Evolutionary conservation across 1,140 invertebrate genomes (phyloP).

Genomic region (Calycopis cecrops): DNA sequence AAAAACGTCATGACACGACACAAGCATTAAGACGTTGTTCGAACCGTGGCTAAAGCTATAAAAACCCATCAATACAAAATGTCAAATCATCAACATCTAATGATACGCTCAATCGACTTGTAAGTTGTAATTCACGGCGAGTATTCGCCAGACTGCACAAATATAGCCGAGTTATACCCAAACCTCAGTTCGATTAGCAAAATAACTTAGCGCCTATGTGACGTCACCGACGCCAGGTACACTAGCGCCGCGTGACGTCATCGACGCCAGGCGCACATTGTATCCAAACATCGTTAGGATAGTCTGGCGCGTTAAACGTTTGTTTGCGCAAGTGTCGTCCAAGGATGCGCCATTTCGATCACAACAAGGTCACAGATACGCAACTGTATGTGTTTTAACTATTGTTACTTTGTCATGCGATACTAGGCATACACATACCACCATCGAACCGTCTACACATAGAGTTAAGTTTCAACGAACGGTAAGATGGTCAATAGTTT

Average conservation of each 20-base stretch:
- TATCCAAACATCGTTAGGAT: background rate
- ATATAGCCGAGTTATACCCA: too few relatives aligned
- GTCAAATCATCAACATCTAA: too few relatives aligned
- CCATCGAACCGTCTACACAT: background rate
- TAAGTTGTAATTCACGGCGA: too few relatives aligned
- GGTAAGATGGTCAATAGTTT: background rate
- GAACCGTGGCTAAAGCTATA: too few relatives aligned
- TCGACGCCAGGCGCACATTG: background rate
- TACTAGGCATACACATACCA: background rate
- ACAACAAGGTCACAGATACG: constrained; percentile 17
- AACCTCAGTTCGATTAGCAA: background rate
- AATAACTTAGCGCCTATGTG: background rate
- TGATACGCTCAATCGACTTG: too few relatives aligned
- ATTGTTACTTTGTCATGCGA: constrained; percentile 9
- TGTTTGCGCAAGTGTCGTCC: constrained; percentile 27
- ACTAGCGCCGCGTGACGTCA: background rate
- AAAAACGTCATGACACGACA: too few relatives aligned
- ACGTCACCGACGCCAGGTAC: background rate
- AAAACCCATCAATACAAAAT: too few relatives aligned
- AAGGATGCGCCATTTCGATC: constrained; percentile 21
- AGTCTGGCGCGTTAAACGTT: background rate
- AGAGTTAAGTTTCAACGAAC: background rate
- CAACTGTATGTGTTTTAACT: constrained; percentile 4
- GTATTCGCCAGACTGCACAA: too few relatives aligned
- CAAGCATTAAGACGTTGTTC: too few relatives aligned